Evolutionary conservation across 2,888 invertebrate species (phyloP), one percentile per base, ranked within the genome.

Genomic region (Apotomis turbidana): DNA sequence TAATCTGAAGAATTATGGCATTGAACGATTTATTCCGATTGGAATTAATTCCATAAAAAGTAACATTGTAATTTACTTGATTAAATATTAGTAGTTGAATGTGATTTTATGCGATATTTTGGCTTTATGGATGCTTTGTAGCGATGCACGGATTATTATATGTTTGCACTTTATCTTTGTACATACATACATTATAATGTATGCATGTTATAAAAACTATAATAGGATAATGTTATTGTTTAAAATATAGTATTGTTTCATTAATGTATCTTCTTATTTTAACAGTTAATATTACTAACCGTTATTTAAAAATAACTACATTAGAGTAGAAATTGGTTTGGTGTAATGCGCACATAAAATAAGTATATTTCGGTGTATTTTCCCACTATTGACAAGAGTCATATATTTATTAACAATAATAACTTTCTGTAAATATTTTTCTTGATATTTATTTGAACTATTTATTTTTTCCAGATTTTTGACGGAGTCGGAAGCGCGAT

Each of bases 401-500:
- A 55, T 15, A 12, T 49, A 61, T 10, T 5, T 57, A 36, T 55
- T 66, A 52, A 68, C 61, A 60, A 66, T 44, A 54, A 51, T 62
- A 57, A 66, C 51, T 70, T 46, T 67, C 62, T 75, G 71, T 78
- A 75, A 76, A 77, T 71, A 66, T 71, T 69, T 77, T 75, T 74
- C 77, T 75, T 78, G 74, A 72, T 73, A 52, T 79, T 79, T 74
- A 75, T 73, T 64, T 72, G 69, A 75, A 64, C 70, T 77, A 75
- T 74, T 74, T 79, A 75, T 80, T 77, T 82, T 83, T 91, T 90
- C 63, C 91, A 91, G 91, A 91, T 90, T 91, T 91, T 85, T 91
- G 88, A 90, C 51, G 82, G 86, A 80, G 82, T 74, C 77, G 79
- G 81, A 78, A 78, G 80, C 66, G 77, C 76, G 77, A 78, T 78